Conservation (phyloP, 2,113 vertebrate species). For the Sturnira hondurensis region DNA sequence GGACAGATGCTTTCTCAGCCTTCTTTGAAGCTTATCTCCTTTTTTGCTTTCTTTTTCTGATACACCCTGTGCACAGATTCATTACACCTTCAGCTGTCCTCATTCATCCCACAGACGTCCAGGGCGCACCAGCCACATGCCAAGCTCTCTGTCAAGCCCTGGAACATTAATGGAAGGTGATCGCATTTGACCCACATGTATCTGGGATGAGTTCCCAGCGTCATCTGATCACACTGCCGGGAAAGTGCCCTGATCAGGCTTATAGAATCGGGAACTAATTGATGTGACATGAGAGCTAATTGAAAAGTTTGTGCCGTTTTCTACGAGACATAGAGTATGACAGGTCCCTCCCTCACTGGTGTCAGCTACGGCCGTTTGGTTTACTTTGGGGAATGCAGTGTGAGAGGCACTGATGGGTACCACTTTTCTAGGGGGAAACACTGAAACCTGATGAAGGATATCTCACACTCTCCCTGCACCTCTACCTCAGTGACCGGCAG, state of each 20-base stretch:
- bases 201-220: neutral
- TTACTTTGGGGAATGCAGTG: neutral
- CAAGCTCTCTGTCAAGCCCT: neutral
- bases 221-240: neutral
- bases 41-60: neutral
- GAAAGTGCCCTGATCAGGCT: neutral
- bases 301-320: neutral
- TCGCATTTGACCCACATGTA: accelerated
- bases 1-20: neutral
- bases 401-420: neutral
- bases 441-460: neutral
- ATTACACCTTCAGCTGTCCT: neutral
- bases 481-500: neutral
- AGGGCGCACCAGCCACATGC: neutral
- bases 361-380: neutral
- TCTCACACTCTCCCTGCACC: accelerated
- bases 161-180: neutral
- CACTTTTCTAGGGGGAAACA: neutral
- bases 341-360: neutral
- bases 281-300: neutral
- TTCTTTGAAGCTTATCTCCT: neutral
- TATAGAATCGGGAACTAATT: neutral
- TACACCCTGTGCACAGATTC: neutral
- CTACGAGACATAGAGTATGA: neutral
- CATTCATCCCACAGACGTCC: neutral